These are phyloP conservation scores for Nomada fabriciana DNA, from an alignment of 2,888 invertebrate genomes.

Conservation along the genomic window DNA sequence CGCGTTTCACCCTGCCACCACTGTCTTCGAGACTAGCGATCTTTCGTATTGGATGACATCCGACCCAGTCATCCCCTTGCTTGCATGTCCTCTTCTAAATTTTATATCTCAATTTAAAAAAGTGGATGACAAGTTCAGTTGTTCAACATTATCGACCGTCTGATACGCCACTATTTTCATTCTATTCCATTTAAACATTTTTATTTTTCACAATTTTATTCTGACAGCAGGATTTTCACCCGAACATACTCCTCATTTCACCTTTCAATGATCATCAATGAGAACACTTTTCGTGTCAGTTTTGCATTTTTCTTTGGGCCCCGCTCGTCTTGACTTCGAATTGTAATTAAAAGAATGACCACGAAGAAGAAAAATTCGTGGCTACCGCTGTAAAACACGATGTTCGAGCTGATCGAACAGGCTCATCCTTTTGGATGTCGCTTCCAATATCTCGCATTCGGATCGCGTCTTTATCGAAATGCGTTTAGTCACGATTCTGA, in stretches of 20 bases:
- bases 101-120: constrained; percentile 57
- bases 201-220: background rate
- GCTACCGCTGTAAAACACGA: background rate
- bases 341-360: background rate
- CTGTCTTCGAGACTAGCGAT: constrained; percentile 67
- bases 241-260: too few relatives aligned
- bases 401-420: constrained; percentile 24
- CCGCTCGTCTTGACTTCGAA: background rate
- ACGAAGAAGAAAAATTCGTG: background rate
- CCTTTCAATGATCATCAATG: too few relatives aligned
- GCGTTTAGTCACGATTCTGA: constrained; percentile 59
- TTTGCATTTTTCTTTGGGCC: too few relatives aligned
- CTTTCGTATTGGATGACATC: constrained; percentile 66
- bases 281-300: too few relatives aligned
- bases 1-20: constrained; percentile 49
- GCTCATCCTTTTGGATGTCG: constrained; percentile 46
- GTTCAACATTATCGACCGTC: background rate
- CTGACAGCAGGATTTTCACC: too few relatives aligned
- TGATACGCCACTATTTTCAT: background rate
- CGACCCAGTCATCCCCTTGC: constrained; percentile 24
- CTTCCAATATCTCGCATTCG: constrained; percentile 51
- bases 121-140: background rate
- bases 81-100: constrained; percentile 7
- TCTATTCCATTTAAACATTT: background rate
- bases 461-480: constrained; percentile 60